Conservation (phyloP, 2,113 vertebrate species). For the Zosterops hypoxanthus region DNA sequence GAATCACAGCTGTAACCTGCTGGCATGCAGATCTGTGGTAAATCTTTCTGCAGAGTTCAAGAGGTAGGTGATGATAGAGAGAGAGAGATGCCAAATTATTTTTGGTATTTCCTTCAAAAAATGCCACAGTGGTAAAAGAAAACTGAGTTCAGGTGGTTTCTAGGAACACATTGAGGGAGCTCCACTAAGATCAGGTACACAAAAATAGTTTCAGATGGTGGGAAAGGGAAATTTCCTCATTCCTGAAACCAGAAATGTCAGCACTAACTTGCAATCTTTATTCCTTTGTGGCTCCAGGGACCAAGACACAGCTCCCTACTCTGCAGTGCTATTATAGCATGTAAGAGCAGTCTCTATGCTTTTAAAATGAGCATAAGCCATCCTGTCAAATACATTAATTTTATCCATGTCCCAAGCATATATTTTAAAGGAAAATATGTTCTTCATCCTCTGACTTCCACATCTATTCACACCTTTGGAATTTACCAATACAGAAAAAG, state of each 20-base stretch:
- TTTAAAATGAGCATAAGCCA: background rate
- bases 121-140: background rate
- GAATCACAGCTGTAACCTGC: background rate
- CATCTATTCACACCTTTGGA: background rate
- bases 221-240: background rate
- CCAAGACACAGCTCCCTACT: background rate
- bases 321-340: background rate
- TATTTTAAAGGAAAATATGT: background rate
- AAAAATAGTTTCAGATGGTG: background rate
- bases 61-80: background rate
- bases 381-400: background rate
- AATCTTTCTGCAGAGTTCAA: background rate
- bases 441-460: background rate
- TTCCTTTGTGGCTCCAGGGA: background rate
- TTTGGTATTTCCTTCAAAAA: background rate
- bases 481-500: background rate
- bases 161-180: background rate
- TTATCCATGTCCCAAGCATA: background rate
- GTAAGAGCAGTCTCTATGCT: background rate
- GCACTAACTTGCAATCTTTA: background rate
- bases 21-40: background rate
- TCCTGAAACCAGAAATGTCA: background rate
- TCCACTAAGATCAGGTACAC: background rate
- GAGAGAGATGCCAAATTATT: background rate
- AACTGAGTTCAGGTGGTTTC: background rate